These are phyloP conservation scores for Drosophila fungiperda DNA, from an alignment of 2,888 invertebrate species.

Conservation along the genomic window DNA sequence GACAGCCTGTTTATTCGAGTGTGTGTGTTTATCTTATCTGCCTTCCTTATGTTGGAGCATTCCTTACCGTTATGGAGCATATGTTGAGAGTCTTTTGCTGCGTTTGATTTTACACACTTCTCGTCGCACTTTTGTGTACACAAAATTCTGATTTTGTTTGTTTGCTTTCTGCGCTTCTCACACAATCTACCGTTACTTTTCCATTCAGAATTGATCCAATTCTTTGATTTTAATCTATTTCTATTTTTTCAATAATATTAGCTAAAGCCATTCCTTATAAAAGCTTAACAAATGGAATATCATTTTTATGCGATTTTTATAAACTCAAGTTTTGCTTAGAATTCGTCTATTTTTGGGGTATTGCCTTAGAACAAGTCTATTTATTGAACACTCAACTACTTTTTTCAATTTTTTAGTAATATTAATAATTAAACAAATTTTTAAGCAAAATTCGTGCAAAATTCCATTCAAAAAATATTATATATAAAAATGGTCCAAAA, in stretches of 20 bases:
- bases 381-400: not conserved
- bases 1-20: conserved; percentile 20
- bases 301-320: not conserved
- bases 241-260: not conserved
- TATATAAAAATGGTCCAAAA: too few relatives aligned
- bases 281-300: not conserved
- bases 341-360: not conserved
- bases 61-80: conserved; percentile 33
- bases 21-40: conserved; percentile 30
- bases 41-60: conserved; percentile 15
- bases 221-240: conserved; percentile 7
- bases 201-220: not conserved
- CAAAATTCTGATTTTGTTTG: conserved; percentile 2
- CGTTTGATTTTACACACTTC: conserved; percentile 48
- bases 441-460: not conserved
- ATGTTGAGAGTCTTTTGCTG: conserved; percentile 43
- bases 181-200: conserved; percentile 4
- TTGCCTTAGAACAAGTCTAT: not conserved
- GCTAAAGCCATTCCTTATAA: not conserved
- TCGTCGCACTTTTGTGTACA: conserved; percentile 27
- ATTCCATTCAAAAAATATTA: not conserved
- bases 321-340: not conserved
- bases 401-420: not conserved
- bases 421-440: not conserved
- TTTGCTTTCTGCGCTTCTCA: conserved; percentile 1